Evolutionary conservation across 2,113 vertebrate genomes (phyloP).

Genomic region (Pedetes capensis): DNA sequence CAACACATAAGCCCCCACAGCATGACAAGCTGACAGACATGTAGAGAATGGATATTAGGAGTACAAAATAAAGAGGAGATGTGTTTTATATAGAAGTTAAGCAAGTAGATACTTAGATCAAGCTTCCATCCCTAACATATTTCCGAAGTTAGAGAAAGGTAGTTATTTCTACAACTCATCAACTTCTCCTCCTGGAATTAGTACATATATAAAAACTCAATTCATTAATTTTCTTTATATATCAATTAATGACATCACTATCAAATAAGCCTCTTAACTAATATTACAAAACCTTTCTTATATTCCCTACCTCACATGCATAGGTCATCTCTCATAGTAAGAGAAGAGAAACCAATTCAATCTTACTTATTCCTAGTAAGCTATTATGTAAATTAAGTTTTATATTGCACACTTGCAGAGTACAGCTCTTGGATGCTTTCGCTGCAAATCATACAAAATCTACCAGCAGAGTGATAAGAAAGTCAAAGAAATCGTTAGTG

Average conservation of each 20-base stretch:
- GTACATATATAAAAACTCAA: not conserved
- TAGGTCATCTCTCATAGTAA: not conserved
- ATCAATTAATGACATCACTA: not conserved
- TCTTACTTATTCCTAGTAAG: not conserved
- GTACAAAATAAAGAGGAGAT: not conserved
- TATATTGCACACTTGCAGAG: not conserved
- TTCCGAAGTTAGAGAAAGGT: not conserved
- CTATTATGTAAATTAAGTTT: not conserved
- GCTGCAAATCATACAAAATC: not conserved
- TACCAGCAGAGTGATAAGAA: not conserved
- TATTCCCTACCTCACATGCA: not conserved
- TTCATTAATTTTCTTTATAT: not conserved
- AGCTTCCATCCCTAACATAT: not conserved
- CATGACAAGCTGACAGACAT: no score
- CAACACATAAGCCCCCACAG: no score
- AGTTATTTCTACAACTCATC: not conserved
- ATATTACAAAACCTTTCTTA: not conserved
- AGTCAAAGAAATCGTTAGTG: not conserved
- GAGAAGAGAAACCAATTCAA: not conserved
- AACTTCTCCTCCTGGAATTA: not conserved
- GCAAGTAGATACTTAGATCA: not conserved
- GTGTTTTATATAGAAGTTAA: not conserved
- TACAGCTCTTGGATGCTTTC: not conserved
- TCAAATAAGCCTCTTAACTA: not conserved
- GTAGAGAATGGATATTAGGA: no score